Evolutionary conservation across 2,888 invertebrate species (phyloP), one percentile per base, ranked within the genome.

Genomic region (Melieria crassipennis): DNA sequence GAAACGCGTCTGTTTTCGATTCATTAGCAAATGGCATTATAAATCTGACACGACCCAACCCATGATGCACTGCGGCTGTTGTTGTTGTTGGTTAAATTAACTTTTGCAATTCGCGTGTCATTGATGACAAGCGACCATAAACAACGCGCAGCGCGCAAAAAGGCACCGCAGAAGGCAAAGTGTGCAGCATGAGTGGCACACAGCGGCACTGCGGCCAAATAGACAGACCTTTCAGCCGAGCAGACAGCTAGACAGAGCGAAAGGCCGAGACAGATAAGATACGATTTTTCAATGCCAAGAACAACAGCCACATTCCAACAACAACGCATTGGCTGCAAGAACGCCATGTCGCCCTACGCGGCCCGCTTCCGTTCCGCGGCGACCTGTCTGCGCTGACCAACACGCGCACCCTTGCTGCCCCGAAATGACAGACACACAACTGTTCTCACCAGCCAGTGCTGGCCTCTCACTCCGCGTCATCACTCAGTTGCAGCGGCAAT

Each of bases 51-150:
- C 63, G 68, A 69, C 67, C 67, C 52, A 69, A 65, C 73, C 73
- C 65, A 65, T 69, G 69, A 62, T 75, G 47, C 52, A 30, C 2
- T 56, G 60, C 42, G 47, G 57, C 11, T 60, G 47, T 67, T 50
- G 67, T 13, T 61, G 60, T n/a, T 52, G 42, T 52, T 66, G 52
- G 73, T 75, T 78, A 76, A 78, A 78, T 78, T 78, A 76, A 78
- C 78, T 78, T 78, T 78, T 78, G 76, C 76, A 76, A 73, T 78
- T 78, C 75, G 77, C 78, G 78, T 78, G 78, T 78, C 76, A 78
- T 75, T 78, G 78, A 75, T 78, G 78, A 78, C 78, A 78, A 73
- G 69, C 10, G 66, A 52, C 56, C 55, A 61, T 71, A 62, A 67
- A 71, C 71, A 62, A 71, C 46, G n/a, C n/a, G 11, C 52, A 55